A percentile compares a stretch with the other conserved stretches of the same genome.
Conservation (phyloP, 1,140 invertebrate genomes). For the Leptinotarsa undecemlineata region DNA sequence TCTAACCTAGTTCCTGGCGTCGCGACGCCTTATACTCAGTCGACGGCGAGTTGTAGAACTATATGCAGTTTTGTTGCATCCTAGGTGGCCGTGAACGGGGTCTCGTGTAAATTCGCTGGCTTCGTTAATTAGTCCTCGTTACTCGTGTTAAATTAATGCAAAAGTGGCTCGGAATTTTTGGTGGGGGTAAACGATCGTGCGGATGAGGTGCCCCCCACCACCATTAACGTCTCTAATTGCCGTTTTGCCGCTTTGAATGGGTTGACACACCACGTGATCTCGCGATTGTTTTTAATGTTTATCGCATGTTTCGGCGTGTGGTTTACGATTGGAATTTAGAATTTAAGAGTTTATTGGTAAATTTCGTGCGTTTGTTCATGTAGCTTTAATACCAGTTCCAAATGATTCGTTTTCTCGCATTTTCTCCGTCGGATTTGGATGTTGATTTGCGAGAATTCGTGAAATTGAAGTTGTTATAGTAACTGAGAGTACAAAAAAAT, state of each 20-base stretch:
- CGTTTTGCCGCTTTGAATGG: conserved; percentile 25
- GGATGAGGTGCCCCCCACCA: conserved; percentile 8
- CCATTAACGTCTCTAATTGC: conserved; percentile 25
- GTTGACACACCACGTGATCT: conserved; percentile 23
- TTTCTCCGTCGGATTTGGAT: no score
- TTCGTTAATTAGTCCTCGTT: conserved; percentile 27
- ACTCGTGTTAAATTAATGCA: conserved; percentile 30
- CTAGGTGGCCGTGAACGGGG: conserved; percentile 11
- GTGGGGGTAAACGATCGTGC: conserved; percentile 22
- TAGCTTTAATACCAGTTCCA: no score
- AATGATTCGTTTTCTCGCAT: no score
- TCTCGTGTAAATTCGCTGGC: conserved; percentile 16
- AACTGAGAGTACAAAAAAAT: no score
- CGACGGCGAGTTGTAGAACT: conserved; percentile 55
- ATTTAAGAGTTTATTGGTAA: background rate
- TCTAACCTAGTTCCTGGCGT: conserved; percentile 54
- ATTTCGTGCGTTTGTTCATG: background rate
- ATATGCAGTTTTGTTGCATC: conserved; percentile 45
- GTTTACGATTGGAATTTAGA: background rate
- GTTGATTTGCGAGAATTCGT: no score
- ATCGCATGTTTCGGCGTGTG: conserved; percentile 1
- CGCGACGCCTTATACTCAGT: conserved; percentile 46
- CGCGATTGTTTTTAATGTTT: conserved; percentile 11
- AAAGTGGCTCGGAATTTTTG: conserved; percentile 23
- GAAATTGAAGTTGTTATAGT: no score